These are phyloP conservation scores for Scaptomyza caliginosa DNA, from an alignment of 2,888 invertebrate species.

Conservation along the genomic window DNA sequence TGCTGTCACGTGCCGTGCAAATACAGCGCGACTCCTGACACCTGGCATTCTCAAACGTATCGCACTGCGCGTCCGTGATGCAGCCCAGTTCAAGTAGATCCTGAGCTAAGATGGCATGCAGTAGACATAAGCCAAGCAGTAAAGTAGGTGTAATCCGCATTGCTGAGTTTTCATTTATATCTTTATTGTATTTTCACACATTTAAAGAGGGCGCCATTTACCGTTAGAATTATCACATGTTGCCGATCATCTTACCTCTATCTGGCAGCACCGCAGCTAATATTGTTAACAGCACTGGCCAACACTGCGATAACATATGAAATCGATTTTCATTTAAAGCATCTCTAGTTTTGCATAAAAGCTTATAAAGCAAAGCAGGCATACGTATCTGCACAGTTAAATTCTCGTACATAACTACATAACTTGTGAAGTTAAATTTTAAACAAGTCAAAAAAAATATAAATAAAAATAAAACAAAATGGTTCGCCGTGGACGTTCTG, in stretches of 20 bases:
- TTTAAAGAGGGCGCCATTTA: conserved; percentile 36
- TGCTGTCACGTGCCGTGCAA: conserved; percentile 55
- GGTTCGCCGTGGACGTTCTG: conserved; percentile 91
- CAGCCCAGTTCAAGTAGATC: conserved; percentile 77
- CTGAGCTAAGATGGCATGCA: conserved; percentile 9
- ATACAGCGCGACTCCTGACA: conserved; percentile 65
- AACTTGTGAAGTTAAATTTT: conserved; percentile 22
- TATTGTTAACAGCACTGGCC: neutral
- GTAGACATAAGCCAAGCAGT: neutral
- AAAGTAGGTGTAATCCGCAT: conserved; percentile 20
- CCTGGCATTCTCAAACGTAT: conserved; percentile 52
- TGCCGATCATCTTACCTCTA: neutral
- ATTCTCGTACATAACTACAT: conserved; percentile 44
- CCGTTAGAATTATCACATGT: conserved; percentile 35
- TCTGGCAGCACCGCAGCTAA: conserved; percentile 20
- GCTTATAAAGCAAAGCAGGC: conserved; percentile 51
- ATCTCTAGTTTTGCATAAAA: conserved; percentile 16
- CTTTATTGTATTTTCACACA: neutral
- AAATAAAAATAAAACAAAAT: conserved; percentile 84
- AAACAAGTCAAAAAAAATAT: conserved; percentile 11
- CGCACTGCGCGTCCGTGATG: conserved; percentile 62
- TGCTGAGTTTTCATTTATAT: conserved; percentile 11
- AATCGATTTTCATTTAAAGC: conserved; percentile 10
- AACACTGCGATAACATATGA: conserved; percentile 12
- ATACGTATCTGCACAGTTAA: conserved; percentile 31